Conservation (phyloP, 2,888 invertebrate species). For the Hemithea aestivaria region DNA sequence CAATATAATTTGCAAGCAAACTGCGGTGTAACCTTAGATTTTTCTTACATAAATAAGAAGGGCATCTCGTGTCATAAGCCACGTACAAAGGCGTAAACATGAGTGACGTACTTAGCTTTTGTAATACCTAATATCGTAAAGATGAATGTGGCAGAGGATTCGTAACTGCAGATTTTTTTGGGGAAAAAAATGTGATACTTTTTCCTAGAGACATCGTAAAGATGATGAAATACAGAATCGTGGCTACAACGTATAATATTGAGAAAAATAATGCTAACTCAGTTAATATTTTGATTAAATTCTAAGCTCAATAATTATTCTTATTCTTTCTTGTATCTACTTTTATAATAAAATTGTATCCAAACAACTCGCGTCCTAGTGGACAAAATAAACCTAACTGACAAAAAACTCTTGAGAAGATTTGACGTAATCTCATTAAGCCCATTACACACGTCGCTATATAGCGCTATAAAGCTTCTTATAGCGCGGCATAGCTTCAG, state of each 20-base stretch:
- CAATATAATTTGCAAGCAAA: conserved; percentile 67
- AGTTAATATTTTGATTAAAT: too few species aligned
- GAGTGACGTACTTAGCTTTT: conserved; percentile 65
- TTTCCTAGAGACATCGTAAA: conserved; percentile 32
- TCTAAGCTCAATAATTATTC: too few species aligned
- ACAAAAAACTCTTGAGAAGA: too few species aligned
- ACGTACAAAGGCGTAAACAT: conserved; percentile 68
- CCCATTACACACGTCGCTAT: too few species aligned
- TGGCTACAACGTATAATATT: conserved; percentile 17
- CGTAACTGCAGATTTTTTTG: conserved; percentile 37
- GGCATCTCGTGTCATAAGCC: conserved; percentile 71
- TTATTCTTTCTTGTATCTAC: too few species aligned
- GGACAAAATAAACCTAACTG: too few species aligned
- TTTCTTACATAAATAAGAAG: conserved; percentile 62
- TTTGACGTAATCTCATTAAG: too few species aligned
- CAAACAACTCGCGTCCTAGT: too few species aligned
- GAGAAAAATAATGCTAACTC: background rate
- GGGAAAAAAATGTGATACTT: conserved; percentile 28
- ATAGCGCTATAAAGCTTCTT: too few species aligned
- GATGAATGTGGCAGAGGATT: conserved; percentile 52
- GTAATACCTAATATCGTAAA: conserved; percentile 68
- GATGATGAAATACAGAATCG: conserved; percentile 12
- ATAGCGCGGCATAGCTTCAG: too few species aligned
- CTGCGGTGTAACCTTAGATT: conserved; percentile 48
- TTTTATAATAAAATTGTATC: too few species aligned